These are phyloP conservation scores for Pomatostomus ruficeps DNA, from an alignment of 2,113 vertebrate species.

Conservation along the genomic window DNA sequence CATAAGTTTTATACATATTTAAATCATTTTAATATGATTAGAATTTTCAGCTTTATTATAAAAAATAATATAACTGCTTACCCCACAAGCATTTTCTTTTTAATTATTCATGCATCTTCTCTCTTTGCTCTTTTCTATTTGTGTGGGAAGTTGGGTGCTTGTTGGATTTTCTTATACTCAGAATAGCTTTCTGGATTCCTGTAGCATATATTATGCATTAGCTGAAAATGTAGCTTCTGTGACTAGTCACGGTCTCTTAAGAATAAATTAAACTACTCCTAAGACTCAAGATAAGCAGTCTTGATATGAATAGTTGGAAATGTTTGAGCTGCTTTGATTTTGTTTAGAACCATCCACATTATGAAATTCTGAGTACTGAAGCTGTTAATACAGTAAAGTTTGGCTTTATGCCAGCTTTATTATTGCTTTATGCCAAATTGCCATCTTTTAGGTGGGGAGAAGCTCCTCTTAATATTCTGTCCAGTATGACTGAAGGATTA, in stretches of 20 bases:
- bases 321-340: neutral
- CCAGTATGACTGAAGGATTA: neutral
- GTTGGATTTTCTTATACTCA: slow-evolving; percentile 27
- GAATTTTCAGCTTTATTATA: slow-evolving; percentile 28
- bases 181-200: slow-evolving; percentile 41
- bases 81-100: slow-evolving; percentile 28
- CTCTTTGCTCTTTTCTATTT: neutral
- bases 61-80: slow-evolving; percentile 28
- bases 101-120: slow-evolving; percentile 48
- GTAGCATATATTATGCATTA: slow-evolving; percentile 44
- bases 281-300: neutral
- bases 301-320: neutral
- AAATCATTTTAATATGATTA: slow-evolving; percentile 20
- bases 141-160: slow-evolving; percentile 22
- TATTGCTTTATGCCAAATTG: neutral
- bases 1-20: neutral
- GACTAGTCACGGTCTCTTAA: neutral
- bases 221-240: slow-evolving; percentile 9
- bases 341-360: neutral
- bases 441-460: neutral
- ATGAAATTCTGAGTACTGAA: neutral
- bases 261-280: neutral
- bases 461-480: neutral
- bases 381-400: neutral
- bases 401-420: neutral